Evolutionary conservation across 2,113 vertebrate genomes (phyloP).

Genomic region (Cyprinodon variegatus): DNA sequence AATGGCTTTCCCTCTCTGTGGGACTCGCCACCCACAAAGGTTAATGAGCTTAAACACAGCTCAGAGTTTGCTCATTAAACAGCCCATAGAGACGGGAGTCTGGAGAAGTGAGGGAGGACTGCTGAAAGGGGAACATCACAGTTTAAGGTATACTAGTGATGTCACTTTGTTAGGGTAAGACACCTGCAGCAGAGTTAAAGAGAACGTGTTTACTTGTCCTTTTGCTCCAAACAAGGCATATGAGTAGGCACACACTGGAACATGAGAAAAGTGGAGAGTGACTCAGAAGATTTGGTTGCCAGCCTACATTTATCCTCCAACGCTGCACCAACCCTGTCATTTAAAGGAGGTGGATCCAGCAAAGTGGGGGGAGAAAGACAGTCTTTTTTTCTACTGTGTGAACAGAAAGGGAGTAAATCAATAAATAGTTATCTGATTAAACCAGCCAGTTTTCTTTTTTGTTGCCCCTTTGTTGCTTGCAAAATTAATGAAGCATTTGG

Average conservation of each 20-base stretch:
- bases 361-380: conserved; percentile 16
- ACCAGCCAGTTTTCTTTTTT: background rate
- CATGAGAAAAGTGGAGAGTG: conserved; percentile 24
- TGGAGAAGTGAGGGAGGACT: conserved; percentile 32
- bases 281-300: conserved; percentile 35
- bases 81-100: conserved; percentile 59
- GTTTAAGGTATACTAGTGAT: conserved; percentile 38
- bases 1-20: conserved; percentile 65
- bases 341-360: conserved; percentile 13
- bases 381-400: background rate
- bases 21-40: conserved; percentile 81
- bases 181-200: background rate
- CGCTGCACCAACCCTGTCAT: conserved; percentile 1
- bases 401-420: background rate
- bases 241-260: conserved; percentile 34
- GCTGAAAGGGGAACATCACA: conserved; percentile 19
- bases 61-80: conserved; percentile 90
- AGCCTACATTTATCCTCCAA: conserved; percentile 28
- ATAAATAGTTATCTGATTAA: background rate
- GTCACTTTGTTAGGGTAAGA: conserved; percentile 7
- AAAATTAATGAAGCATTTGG: too few relatives aligned
- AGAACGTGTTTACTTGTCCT: background rate
- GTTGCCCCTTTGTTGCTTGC: too few relatives aligned
- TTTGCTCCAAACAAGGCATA: background rate
- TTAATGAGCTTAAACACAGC: conserved; percentile 91